Base-by-base conservation (phyloP, 1,140 invertebrate genomes). In the Meloidogyne chitwoodi region DNA sequence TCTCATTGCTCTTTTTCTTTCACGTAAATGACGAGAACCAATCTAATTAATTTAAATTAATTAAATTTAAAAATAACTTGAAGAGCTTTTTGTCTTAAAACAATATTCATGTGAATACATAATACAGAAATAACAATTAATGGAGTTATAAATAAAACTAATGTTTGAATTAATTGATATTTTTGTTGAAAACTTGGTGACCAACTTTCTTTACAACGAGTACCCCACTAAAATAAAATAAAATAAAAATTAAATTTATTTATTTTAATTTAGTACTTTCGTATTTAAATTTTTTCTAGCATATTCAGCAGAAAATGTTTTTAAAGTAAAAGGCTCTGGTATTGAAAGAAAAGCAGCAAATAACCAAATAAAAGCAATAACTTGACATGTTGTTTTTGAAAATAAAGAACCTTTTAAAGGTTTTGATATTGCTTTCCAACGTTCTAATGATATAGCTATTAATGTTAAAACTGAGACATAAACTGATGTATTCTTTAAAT, bases 401-500 rank as follows among this genome's bases (percentile, higher is more conserved):
- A 83, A 80, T 26, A 76, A 71, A n/a, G 86, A 75, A 64, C 41
- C 29, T 12, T 29, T 63, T 63, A 85, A 61, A 8, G 84, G 84
- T 65, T 75, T 79, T 5, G 81, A 79, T 5, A 85, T 78, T 16
- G 84, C 84, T 64, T 80, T 78, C 84, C 84, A 85, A 29, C 84
- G 63, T 71, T 85, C 84, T 44, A 84, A 70, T 27, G 85, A 78
- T 24, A 85, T 82, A 66, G 66, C 79, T 16, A 83, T 77, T 19
- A 85, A 72, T 10, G 84, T 86, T 24, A 85, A 66, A n/a, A 85
- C 77, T 31, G 75, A 79, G 16, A 85, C 84, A 69, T 85, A 85
- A 24, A 85, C 84, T 19, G 77, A 79, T 8, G 85, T 87, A 68
- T 85, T 85, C 85, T 85, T 68, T 22, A 84, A 77, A 70, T n/a